Evolutionary conservation across 2,113 vertebrate genomes (phyloP).

Genomic region (Fulmarus glacialis): DNA sequence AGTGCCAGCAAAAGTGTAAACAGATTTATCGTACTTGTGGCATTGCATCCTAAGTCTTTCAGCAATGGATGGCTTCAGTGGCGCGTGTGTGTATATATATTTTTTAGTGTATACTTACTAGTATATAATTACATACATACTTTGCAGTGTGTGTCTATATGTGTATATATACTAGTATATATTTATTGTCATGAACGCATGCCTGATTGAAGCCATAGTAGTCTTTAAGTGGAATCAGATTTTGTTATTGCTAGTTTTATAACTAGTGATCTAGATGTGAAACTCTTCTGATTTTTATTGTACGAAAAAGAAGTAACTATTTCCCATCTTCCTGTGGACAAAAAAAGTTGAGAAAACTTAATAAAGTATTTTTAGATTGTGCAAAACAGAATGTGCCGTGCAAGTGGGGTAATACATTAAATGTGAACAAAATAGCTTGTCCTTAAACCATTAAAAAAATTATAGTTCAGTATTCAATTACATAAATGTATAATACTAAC

Average conservation of each 20-base stretch:
- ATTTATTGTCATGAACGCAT: neutral
- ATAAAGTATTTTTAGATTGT: neutral
- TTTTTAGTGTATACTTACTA: neutral
- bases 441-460: neutral
- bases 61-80: neutral
- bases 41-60: neutral
- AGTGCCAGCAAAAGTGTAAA: neutral
- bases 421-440: neutral
- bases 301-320: neutral
- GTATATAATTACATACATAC: neutral
- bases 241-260: neutral
- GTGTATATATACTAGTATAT: neutral
- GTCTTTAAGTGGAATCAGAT: neutral
- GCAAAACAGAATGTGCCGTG: neutral
- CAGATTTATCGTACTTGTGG: neutral
- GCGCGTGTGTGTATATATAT: fast-evolving
- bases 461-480: neutral
- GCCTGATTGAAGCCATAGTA: neutral
- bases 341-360: neutral
- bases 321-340: neutral
- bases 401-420: neutral
- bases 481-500: neutral
- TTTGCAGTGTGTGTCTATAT: neutral
- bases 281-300: neutral
- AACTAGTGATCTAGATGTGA: neutral